These are phyloP conservation scores for Phyllopteryx taeniolatus DNA, from an alignment of 2,113 vertebrate genomes.

Conservation along the genomic window DNA sequence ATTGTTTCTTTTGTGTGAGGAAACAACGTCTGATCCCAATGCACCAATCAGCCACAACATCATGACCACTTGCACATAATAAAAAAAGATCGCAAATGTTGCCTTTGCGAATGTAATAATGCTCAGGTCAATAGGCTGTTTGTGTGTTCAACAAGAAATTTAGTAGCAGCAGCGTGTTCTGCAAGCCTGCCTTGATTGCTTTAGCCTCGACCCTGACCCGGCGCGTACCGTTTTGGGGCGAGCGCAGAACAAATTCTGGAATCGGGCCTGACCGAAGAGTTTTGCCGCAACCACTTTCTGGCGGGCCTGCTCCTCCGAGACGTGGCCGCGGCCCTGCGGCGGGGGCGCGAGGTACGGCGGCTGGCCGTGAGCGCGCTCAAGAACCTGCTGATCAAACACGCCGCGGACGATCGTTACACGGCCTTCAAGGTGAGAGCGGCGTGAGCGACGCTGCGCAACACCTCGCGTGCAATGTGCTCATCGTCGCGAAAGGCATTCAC, in stretches of 20 bases:
- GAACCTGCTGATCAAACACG: conserved; percentile 92
- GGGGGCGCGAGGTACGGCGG: conserved; percentile 84
- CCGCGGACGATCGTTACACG: conserved; percentile 90
- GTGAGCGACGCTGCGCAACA: no score
- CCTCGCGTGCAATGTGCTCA: no score
- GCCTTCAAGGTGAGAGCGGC: conserved; percentile 56
- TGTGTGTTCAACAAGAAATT: neutral
- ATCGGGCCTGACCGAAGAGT: conserved; percentile 91
- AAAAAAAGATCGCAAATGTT: neutral
- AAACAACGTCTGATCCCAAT: no score
- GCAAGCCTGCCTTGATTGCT: neutral
- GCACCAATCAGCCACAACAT: neutral
- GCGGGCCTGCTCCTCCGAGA: conserved; percentile 91
- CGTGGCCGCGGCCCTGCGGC: conserved; percentile 83
- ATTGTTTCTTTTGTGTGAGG: neutral
- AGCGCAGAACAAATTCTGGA: conserved; percentile 88
- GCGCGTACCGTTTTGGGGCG: conserved; percentile 16
- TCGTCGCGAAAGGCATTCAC: no score
- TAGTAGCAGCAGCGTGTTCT: neutral
- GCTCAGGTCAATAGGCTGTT: no score
- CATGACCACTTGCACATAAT: neutral
- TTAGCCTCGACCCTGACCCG: neutral
- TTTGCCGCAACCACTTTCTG: conserved; percentile 92
- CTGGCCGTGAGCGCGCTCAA: conserved; percentile 86
- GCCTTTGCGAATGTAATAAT: neutral